Evolutionary conservation across 2,888 invertebrate genomes (phyloP), one percentile per base, ranked within the genome.

Genomic region (Lamproptera curius): DNA sequence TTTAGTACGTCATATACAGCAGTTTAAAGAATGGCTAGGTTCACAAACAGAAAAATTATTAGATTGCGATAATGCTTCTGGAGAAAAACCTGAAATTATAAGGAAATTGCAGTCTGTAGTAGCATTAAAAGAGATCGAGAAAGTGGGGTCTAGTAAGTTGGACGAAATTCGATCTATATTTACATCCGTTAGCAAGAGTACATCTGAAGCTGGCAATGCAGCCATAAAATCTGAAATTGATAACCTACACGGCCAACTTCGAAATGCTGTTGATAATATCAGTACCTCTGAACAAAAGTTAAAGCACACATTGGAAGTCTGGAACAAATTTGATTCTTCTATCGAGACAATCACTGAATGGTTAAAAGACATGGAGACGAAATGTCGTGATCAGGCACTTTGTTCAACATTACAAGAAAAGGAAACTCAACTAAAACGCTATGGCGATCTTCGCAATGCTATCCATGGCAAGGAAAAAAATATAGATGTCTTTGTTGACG

Each of bases 401-500:
- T 93, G 95, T 70, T 93, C 94, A 1, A 93, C 93, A 0, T 76
- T 96, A 14, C 88, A 92, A 40, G 96, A 97, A 61, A 98, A 98
- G 76, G 91, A 93, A 63, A 86, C 89, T 16, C 93, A 95, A 61
- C 80, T 96, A 9, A 90, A 92, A 54, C 88, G 89, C 43, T 94
- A 94, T 59, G 92, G 93, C 60, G 91, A 92, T 41, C 90, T 94
- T 61, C 91, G 95, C 14, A 94, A 95, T 53, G 89, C 91, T 41
- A 93, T 98, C 40, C 84, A 93, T 41, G 90, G 90, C 9, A 94
- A 95, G 63, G 97, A 98, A 75, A 92, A 92, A 61, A 93, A 93
- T 68, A 92, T 98, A 34, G 97, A 97, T 73, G 90, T 91, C 9
- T 97, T 97, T 67, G 92, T 96, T 15, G 97, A 98, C 73, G 93